Conservation (phyloP, 1,140 invertebrate genomes). For the Grapholita molesta region DNA sequence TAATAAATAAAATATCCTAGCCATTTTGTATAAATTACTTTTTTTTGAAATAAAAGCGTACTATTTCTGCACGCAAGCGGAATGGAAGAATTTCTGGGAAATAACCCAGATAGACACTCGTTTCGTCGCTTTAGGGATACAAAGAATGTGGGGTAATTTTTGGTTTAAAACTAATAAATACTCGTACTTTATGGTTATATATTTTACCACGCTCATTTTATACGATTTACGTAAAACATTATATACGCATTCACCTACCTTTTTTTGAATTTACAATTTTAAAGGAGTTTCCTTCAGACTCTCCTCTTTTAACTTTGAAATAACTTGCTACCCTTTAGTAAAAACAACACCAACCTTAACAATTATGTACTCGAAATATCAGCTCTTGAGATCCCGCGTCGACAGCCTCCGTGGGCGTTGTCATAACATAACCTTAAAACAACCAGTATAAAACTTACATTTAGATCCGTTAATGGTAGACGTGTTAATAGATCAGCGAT, state of each 20-base stretch:
- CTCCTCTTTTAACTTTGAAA: background rate
- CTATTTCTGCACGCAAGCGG: too few relatives aligned
- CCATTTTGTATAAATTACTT: too few relatives aligned
- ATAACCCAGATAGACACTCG: too few relatives aligned
- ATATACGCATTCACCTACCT: too few relatives aligned
- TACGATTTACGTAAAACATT: background rate
- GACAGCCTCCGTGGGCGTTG: background rate
- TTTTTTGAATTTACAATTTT: background rate
- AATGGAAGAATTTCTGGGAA: too few relatives aligned
- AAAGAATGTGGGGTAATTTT: too few relatives aligned
- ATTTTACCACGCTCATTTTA: too few relatives aligned
- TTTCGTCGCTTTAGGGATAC: too few relatives aligned
- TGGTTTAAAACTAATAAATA: too few relatives aligned
- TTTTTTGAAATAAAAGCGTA: too few relatives aligned
- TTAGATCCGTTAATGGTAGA: background rate
- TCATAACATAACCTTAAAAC: background rate
- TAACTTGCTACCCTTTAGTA: background rate
- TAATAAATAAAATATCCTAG: too few relatives aligned
- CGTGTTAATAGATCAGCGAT: background rate
- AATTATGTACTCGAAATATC: slow-evolving; percentile 6
- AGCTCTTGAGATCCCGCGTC: background rate
- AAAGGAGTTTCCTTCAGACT: background rate
- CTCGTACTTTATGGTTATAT: too few relatives aligned
- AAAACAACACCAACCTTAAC: background rate
- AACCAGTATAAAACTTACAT: background rate